Evolutionary conservation across 1,140 invertebrate genomes (phyloP), one percentile per base, ranked within the genome.

Genomic region (Acyrthosiphon pisum): DNA sequence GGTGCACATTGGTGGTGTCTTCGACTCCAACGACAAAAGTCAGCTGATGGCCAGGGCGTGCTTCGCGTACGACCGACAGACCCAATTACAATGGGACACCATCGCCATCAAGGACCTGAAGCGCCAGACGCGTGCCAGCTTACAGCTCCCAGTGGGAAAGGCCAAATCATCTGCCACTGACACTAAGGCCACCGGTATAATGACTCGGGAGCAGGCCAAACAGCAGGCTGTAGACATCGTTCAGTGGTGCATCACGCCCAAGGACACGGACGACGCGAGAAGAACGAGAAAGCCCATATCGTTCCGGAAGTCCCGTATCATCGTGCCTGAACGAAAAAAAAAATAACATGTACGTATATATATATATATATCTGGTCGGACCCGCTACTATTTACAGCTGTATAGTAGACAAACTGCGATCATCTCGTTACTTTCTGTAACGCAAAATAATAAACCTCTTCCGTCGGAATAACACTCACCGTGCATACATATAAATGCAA

Each of bases 171-270:
- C 46, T 3, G 14, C 0, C 14, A 35, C 86, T 46, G 18, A 26
- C 14, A 6, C 46, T 9, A n/a, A 1, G 30, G 46, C 30, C 1
- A 30, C 26, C 18, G 86, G 86, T 0, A 46, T 48, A 48, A 11
- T 87, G 46, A 87, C 86, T 30, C 46, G 86, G 9, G 46, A 20
- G 86, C 86, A 87, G 46, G 22, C 44, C n/a, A 87, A 87, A 87
- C 86, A 48, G 44, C 86, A 48, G 46, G 44, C 86, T 46, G 46
- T 50, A 30, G 46, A 87, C 26, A 87, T 87, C 44, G 86, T 87
- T 11, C 44, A 48, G 30, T 87, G 20, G 14, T 87, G 14, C 14
- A 87, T n/a, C 11, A 48, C 86, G 30, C 44, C 44, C 30, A 87
- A 35, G 44, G 86, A 87, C 86, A 48, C 86, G 14, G 86, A 87